A percentile compares a stretch with the other conserved stretches of the same genome.
These are phyloP conservation scores for Hyles euphorbiae DNA, from an alignment of 1,140 invertebrate species.

Conservation along the genomic window DNA sequence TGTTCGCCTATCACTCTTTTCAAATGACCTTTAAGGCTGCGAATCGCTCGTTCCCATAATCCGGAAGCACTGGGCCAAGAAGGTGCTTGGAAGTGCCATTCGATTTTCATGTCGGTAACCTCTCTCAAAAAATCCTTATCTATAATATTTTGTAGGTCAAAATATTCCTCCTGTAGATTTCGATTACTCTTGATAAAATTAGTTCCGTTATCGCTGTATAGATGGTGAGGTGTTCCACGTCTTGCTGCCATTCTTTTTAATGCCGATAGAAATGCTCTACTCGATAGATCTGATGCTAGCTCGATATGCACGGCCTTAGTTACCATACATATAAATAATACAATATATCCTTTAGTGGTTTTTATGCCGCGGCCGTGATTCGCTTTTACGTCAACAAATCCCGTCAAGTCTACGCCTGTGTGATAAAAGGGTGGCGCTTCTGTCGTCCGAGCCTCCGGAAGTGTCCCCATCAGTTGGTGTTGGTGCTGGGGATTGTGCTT, in stretches of 20 bases:
- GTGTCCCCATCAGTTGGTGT: slow-evolving; percentile 32
- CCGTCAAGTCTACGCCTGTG: slow-evolving; percentile 42
- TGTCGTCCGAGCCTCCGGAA: slow-evolving; percentile 26
- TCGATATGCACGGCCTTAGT: slow-evolving; percentile 66
- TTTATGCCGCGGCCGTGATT: slow-evolving; percentile 30
- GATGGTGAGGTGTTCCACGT: slow-evolving; percentile 7
- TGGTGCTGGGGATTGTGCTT: slow-evolving; percentile 12
- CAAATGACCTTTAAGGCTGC: slow-evolving; percentile 1
- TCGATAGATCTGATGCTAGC: slow-evolving; percentile 41
- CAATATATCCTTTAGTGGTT: slow-evolving; percentile 43
- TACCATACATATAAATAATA: slow-evolving; percentile 50
- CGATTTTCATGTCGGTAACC: slow-evolving; percentile 5
- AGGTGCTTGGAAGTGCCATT: slow-evolving; percentile 5
- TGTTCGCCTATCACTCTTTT: slow-evolving; percentile 7
- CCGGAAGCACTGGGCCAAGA: slow-evolving; percentile 4
- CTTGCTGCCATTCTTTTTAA: slow-evolving; percentile 41
- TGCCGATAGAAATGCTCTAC: slow-evolving; percentile 46
- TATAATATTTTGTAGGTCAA: slow-evolving; percentile 1
- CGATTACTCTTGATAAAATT: slow-evolving; percentile 8
- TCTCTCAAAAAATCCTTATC: slow-evolving; percentile 6
- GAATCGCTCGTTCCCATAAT: not conserved
- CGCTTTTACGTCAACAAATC: slow-evolving; percentile 24
- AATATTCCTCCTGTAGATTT: slow-evolving; percentile 7
- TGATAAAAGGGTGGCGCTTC: slow-evolving; percentile 26
- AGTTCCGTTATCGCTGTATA: slow-evolving; percentile 8